Evolutionary conservation across 1,140 invertebrate genomes (phyloP).

Genomic region (Drosophila sucinea): DNA sequence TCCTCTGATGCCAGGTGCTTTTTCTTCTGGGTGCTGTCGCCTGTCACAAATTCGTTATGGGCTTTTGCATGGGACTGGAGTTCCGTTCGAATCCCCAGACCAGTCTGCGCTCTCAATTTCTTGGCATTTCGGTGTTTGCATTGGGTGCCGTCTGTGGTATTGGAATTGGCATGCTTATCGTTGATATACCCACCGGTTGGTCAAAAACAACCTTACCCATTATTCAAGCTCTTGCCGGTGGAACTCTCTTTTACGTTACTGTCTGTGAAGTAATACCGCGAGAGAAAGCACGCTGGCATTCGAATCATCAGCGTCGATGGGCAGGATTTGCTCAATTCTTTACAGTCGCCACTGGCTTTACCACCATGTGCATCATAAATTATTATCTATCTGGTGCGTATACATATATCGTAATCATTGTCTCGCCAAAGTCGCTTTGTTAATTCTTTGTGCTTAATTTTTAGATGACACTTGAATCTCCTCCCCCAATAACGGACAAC

Average conservation of each 20-base stretch:
- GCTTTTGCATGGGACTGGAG: constrained; percentile 90
- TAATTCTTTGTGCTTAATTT: constrained; percentile 5
- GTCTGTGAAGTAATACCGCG: constrained; percentile 95
- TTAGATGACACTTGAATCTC: constrained; percentile 46
- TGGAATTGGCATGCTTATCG: constrained; percentile 86
- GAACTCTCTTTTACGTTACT: constrained; percentile 95
- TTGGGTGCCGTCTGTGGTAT: constrained; percentile 88
- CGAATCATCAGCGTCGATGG: constrained; percentile 79
- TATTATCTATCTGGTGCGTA: constrained; percentile 83
- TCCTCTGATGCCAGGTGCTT: constrained; percentile 84
- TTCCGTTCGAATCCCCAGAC: constrained; percentile 84
- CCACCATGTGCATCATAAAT: constrained; percentile 85
- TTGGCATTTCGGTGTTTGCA: constrained; percentile 87
- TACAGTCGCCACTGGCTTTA: constrained; percentile 85
- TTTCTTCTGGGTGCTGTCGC: constrained; percentile 88
- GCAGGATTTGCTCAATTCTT: constrained; percentile 87
- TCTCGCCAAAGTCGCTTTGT: constrained; percentile 15
- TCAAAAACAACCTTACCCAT: constrained; percentile 84
- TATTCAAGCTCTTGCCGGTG: constrained; percentile 91
- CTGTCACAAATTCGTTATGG: constrained; percentile 91
- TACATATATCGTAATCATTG: constrained; percentile 2
- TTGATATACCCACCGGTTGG: constrained; percentile 83
- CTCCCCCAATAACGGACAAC: not conserved
- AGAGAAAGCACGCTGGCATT: constrained; percentile 88
- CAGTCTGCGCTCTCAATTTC: constrained; percentile 84